Evolutionary conservation across 2,888 invertebrate species (phyloP).

Genomic region (Bhutanitis thaidina): DNA sequence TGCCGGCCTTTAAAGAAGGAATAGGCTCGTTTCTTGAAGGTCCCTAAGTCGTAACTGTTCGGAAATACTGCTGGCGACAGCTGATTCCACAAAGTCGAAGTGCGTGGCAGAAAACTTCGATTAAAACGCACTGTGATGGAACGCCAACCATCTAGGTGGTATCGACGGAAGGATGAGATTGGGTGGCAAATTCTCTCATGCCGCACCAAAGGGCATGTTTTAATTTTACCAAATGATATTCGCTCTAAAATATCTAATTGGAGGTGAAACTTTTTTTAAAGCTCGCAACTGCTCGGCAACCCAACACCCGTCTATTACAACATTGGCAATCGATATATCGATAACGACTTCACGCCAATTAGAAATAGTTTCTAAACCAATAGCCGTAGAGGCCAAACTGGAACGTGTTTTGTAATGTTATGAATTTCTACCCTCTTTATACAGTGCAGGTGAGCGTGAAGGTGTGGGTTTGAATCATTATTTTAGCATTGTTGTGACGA

Average conservation of each 20-base stretch:
- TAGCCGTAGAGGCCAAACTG: constrained; percentile 3
- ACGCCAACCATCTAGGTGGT: no score
- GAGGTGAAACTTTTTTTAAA: background rate
- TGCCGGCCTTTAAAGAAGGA: no score
- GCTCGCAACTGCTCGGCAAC: constrained; percentile 25
- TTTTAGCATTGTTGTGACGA: constrained; percentile 12
- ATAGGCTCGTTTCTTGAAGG: no score
- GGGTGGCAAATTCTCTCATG: no score
- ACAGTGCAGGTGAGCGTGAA: constrained; percentile 14
- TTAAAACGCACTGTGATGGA: no score
- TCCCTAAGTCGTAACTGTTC: no score
- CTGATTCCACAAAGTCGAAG: no score
- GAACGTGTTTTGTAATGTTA: constrained; percentile 3
- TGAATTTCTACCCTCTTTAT: constrained; percentile 17
- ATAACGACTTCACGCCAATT: constrained; percentile 17
- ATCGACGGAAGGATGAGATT: no score
- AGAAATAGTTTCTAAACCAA: constrained; percentile 13
- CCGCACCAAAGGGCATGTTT: no score
- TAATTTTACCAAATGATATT: no score
- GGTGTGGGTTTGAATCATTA: constrained; percentile 11
- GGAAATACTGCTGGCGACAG: no score
- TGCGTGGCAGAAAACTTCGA: no score
- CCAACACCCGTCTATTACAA: constrained; percentile 28
- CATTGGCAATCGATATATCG: constrained; percentile 27
- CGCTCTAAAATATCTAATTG: background rate